Percentiles rank a stretch among this genome's conserved stretches.
phyloP scores from a whole-genome alignment of 2,113 vertebrate genomes.

The Tragelaphus strepsiceros region DNA sequence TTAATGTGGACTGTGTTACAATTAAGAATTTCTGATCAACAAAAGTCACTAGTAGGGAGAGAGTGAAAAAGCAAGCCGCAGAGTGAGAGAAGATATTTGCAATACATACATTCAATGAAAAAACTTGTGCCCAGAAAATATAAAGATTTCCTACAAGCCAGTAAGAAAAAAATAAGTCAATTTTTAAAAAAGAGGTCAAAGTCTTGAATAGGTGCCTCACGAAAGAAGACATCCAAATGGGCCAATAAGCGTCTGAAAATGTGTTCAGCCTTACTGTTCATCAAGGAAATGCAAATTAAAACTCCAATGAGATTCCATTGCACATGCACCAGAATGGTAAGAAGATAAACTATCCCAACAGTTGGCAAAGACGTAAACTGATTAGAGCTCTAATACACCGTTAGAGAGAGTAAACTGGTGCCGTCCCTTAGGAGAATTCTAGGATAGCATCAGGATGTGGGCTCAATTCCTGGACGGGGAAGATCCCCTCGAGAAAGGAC shows the following conservation, averaged over 20 bases:
- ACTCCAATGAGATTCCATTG: background rate
- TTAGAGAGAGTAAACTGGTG: background rate
- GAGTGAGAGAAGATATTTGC: background rate
- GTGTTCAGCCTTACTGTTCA: background rate
- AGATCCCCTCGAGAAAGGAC: background rate
- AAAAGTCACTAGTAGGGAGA: background rate
- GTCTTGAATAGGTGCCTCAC: background rate
- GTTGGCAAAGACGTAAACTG: background rate
- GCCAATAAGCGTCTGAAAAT: background rate
- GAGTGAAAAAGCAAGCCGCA: background rate
- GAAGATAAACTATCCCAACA: background rate
- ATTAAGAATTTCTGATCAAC: background rate
- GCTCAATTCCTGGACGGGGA: background rate
- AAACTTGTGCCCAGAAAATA: background rate
- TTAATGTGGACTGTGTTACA: background rate
- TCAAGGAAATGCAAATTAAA: background rate
- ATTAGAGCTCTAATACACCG: background rate
- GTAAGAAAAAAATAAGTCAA: background rate
- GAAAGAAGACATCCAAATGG: background rate
- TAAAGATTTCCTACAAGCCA: background rate
- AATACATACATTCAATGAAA: background rate
- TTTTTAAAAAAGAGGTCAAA: background rate
- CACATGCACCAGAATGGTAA: background rate
- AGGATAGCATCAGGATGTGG: background rate
- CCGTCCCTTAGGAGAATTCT: background rate